A percentile compares a stretch with the other conserved stretches of the same genome.
These are phyloP conservation scores for Orcinus orca DNA, from an alignment of 2,113 vertebrate genomes.

Conservation along the genomic window DNA sequence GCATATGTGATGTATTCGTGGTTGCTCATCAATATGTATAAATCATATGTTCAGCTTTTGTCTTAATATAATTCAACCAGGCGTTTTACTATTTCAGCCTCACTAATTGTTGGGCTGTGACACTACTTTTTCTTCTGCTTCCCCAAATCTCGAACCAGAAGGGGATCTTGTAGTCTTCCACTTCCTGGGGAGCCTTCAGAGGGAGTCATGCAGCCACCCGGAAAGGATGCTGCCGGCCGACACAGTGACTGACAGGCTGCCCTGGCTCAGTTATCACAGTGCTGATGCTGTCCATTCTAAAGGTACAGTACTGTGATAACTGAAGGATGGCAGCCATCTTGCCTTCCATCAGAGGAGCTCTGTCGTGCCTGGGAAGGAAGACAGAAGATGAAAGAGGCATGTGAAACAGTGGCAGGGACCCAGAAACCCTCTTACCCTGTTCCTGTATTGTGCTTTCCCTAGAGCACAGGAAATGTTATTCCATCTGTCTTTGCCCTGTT, in stretches of 20 bases:
- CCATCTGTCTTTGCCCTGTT: neutral
- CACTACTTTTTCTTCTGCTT: neutral
- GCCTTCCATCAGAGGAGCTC: slow-evolving; percentile 78
- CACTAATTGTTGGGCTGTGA: neutral
- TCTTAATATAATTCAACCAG: neutral
- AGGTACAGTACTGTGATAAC: slow-evolving; percentile 99
- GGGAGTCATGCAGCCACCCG: neutral
- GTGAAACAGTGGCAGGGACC: neutral
- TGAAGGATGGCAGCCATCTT: slow-evolving; percentile 99
- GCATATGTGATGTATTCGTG: neutral
- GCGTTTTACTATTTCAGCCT: slow-evolving; percentile 33
- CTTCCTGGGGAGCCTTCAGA: neutral
- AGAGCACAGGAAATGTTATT: accelerated
- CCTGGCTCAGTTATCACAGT: slow-evolving; percentile 99
- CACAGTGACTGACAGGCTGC: slow-evolving; percentile 92
- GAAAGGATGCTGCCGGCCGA: neutral
- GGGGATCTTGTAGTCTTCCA: neutral
- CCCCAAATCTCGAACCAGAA: neutral
- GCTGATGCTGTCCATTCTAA: slow-evolving; percentile 99
- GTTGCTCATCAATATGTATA: neutral
- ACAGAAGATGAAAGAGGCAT: neutral
- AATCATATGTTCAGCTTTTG: neutral
- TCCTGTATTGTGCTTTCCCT: neutral
- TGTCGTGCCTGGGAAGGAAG: neutral
- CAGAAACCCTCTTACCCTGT: neutral